Base-by-base conservation (phyloP, 30 jellyfish, hydroid and myxozoan genomes). In the Nemopilema nomurai region DNA sequence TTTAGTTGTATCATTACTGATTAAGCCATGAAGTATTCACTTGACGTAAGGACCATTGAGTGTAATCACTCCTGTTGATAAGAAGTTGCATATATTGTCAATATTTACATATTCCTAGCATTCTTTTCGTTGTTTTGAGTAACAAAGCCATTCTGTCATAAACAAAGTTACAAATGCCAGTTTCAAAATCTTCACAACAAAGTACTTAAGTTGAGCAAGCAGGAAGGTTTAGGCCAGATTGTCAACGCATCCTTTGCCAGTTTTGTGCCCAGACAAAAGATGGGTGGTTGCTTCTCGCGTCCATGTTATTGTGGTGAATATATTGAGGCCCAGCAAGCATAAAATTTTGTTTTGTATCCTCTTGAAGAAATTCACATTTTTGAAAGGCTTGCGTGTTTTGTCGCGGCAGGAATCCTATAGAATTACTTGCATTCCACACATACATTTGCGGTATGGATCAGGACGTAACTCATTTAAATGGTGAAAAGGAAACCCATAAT, bases 371-470 rank as follows among this genome's bases (percentile, higher is more conserved):
- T 49, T 67, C 66, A 80, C 51, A 64, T 33, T 28, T 64, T 80
- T 80, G 81, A 68, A 49, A 80, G 53, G 74, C 62, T 52, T 16
- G 25, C 65, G 79, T 80, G 89, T 80, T 80, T 66, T 67, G 89
- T 80, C 89, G 89, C 83, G 69, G 83, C 78, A 23, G 80, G 93
- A 84, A 74, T 74, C 79, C 84, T 19, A 20, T 63, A 70, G 85
- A 75, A 83, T 73, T 62, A 8, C 83, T 73, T 20, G 62, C 80
- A 84, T 84, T 1, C 87, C 79, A 20, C 24, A 67, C 93, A 84
- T 84, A 41, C 93, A 27, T 63, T 49, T 74, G 82, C 63, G 74
- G 85, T 66, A 84, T 67, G 80, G 81, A 41, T 64, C 82, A 17
- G 77, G 69, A 74, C 87, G 84, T 41, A 77, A 50, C 86, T 84